Base-by-base conservation (phyloP, 2,888 invertebrate species). In the Drosophila parthenogenetica region DNA sequence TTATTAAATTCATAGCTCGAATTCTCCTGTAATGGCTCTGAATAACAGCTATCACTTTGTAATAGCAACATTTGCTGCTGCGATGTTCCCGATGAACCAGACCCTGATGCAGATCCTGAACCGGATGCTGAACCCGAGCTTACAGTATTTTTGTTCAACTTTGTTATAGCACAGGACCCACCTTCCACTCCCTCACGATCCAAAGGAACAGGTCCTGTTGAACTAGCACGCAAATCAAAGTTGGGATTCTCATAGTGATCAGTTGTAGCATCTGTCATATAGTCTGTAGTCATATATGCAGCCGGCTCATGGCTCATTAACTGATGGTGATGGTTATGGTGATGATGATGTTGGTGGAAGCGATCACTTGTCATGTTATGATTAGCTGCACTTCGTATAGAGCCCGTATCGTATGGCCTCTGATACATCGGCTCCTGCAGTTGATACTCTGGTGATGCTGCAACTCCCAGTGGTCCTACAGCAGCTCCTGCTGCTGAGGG, bases 1-100 rank as follows among this genome's bases (percentile, higher is more conserved):
- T 93, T 93, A 49, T 95, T 95, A 76, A 94, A 94, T 45, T 92
- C 92, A 71, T 90, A 92, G 40, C 81, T 89, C 0, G 81, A 80
- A 17, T 79, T 81, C 60, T 87, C 86, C 54, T 90, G 86, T 43
- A 92, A 72, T 11, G 92, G 92, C 58, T 92, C 92, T 0, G 92
- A 92, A 73, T 92, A 92, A 57, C 92, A 92, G 63, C 90, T 91
- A 53, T 92, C 92, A 53, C 77, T 87, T 48, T 89, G 89, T 42
- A 90, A 17, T 4, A 90, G 55, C 46, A 90, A 32, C 78, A 89
- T 89, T 76, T 90, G 90, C 40, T 90, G 89, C 35, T 90, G 90
- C 1, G 89, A 83, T 4, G 81, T 77, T 1, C 77, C 84, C 11
- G 90, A 89, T 2, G 83, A 77, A 60, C 79, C 73, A 0, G 77